Evolutionary conservation across 2,113 vertebrate species (phyloP).

Genomic region (Chamaetylas fuelleborni): DNA sequence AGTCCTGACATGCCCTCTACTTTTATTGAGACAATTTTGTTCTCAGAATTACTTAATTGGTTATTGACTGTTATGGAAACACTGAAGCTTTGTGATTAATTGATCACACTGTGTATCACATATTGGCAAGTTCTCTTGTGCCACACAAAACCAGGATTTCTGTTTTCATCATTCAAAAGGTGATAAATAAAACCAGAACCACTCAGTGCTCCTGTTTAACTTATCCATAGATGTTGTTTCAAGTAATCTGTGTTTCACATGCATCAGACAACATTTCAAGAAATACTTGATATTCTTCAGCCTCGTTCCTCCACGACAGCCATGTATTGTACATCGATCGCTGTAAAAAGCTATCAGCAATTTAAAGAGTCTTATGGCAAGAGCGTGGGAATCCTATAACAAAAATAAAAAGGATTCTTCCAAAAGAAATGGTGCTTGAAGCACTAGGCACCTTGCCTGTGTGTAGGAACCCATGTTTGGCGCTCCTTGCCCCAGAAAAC

Average conservation of each 20-base stretch:
- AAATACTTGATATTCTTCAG: background rate
- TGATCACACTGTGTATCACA: background rate
- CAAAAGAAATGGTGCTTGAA: background rate
- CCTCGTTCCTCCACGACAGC: background rate
- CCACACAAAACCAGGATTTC: background rate
- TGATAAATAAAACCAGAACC: background rate
- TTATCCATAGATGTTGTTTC: background rate
- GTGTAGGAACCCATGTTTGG: background rate
- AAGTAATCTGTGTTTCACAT: background rate
- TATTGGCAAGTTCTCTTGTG: background rate
- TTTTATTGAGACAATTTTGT: conserved; percentile 19
- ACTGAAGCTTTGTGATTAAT: conserved; percentile 15
- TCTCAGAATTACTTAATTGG: conserved; percentile 18
- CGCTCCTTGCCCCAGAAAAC: background rate
- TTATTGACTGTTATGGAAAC: conserved; percentile 13
- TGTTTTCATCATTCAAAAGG: background rate
- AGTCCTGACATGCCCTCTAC: background rate
- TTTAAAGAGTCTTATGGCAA: background rate
- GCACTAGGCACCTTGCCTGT: background rate
- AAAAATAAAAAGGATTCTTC: background rate
- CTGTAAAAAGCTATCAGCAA: background rate
- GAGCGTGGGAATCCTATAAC: background rate
- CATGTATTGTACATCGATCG: background rate
- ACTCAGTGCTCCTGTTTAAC: background rate
- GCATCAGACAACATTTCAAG: background rate